Conservation (phyloP, 2,113 vertebrate genomes). For the Cinclus cinclus region DNA sequence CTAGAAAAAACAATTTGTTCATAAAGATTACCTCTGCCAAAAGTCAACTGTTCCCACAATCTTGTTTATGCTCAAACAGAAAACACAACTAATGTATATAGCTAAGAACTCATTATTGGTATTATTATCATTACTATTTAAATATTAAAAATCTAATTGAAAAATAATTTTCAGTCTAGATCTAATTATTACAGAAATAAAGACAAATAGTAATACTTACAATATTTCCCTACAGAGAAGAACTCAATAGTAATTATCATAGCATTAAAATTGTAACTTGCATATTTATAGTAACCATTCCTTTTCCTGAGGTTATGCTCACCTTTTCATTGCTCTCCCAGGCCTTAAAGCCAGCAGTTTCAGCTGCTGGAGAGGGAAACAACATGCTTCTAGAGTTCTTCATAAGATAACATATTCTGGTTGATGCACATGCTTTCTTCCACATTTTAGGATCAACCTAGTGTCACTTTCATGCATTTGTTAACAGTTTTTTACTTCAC, state of each 20-base stretch:
- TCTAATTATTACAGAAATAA: not conserved
- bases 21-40: not conserved
- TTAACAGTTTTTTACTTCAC: not conserved
- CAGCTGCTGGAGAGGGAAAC: not conserved
- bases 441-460: not conserved
- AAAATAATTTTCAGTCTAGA: not conserved
- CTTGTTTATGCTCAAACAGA: not conserved
- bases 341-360: not conserved
- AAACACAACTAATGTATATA: not conserved
- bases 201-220: not conserved
- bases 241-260: not conserved
- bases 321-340: not conserved
- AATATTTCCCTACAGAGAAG: not conserved
- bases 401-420: not conserved
- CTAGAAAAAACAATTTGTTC: not conserved
- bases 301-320: not conserved
- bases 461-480: not conserved
- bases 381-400: not conserved
- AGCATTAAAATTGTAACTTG: not conserved
- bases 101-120: not conserved
- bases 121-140: not conserved
- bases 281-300: not conserved
- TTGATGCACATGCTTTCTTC: not conserved
- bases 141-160: not conserved
- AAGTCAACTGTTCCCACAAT: not conserved